Evolutionary conservation across 2,888 invertebrate species (phyloP).

Genomic region (Nomada goodeniana): DNA sequence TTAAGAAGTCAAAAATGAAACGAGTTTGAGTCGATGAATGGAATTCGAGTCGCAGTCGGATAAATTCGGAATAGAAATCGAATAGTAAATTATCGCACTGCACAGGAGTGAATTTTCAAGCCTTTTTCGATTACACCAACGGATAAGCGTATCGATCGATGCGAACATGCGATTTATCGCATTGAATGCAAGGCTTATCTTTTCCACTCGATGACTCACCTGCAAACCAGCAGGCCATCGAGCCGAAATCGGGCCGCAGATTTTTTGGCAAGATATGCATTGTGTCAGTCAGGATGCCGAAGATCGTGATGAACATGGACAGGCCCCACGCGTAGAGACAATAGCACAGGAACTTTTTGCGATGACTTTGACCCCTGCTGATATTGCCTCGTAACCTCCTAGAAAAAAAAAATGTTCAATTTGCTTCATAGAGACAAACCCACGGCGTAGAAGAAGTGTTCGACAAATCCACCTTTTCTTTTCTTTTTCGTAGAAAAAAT

Average conservation of each 20-base stretch:
- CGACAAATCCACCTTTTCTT: neutral
- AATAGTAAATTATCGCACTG: neutral
- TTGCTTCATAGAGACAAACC: neutral
- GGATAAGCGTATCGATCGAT: neutral
- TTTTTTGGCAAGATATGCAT: conserved; percentile 84
- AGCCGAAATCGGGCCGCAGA: conserved; percentile 88
- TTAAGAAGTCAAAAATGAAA: no score
- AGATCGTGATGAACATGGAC: conserved; percentile 86
- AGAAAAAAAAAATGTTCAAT: neutral
- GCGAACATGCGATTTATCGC: conserved; percentile 1
- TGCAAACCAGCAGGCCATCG: conserved; percentile 88
- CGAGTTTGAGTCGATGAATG: no score
- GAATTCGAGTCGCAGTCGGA: neutral
- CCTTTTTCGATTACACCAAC: no score
- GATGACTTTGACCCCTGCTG: conserved; percentile 61
- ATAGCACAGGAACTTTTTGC: conserved; percentile 88
- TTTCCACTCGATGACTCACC: conserved; percentile 84
- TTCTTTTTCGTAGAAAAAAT: neutral
- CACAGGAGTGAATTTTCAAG: neutral
- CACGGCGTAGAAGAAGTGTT: neutral
- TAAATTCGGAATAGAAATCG: neutral
- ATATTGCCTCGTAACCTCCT: conserved; percentile 76
- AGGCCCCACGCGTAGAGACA: conserved; percentile 90
- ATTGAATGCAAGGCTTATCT: neutral
- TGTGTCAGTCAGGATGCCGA: conserved; percentile 86